phyloP scores from a whole-genome alignment of 2,797 vertebrate genomes.

The Sebastes baramenuke region DNA sequence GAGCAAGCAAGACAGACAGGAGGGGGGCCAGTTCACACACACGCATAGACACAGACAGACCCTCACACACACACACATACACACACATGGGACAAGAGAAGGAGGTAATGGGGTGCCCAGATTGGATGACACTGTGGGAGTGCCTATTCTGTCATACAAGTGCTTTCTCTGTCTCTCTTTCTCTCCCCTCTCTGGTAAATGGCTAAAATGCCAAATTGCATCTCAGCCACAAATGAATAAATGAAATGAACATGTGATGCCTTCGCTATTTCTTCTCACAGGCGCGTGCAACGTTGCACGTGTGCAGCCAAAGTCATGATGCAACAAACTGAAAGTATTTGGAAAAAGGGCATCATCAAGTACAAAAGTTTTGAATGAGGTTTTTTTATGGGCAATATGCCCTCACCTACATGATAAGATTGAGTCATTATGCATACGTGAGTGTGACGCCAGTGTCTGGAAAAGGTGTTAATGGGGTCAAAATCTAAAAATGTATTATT shows the following conservation, averaged over 20 bases:
- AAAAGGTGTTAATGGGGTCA: slow-evolving; percentile 2
- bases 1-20: slow-evolving; percentile 69
- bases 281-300: slow-evolving; percentile 38
- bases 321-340: slow-evolving; percentile 21
- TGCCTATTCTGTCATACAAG: slow-evolving; percentile 85
- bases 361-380: slow-evolving; percentile 15
- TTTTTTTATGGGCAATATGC: background rate
- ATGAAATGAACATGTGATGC: slow-evolving; percentile 83
- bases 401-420: background rate
- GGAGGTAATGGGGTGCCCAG: slow-evolving; percentile 76
- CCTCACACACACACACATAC: slow-evolving; percentile 20
- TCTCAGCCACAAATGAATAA: slow-evolving; percentile 87
- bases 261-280: slow-evolving; percentile 57
- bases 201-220: slow-evolving; percentile 87
- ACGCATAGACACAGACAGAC: slow-evolving; percentile 27
- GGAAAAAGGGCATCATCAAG: background rate
- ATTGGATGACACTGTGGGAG: slow-evolving; percentile 85
- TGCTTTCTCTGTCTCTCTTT: slow-evolving; percentile 78
- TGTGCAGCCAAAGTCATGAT: slow-evolving; percentile 34
- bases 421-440: background rate
- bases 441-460: background rate
- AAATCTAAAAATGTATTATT: background rate
- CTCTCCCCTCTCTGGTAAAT: slow-evolving; percentile 82
- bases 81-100: slow-evolving; percentile 46
- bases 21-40: slow-evolving; percentile 22